phyloP scores from a whole-genome alignment of 2,888 invertebrate genomes.

The Ephialtes manifestator region DNA sequence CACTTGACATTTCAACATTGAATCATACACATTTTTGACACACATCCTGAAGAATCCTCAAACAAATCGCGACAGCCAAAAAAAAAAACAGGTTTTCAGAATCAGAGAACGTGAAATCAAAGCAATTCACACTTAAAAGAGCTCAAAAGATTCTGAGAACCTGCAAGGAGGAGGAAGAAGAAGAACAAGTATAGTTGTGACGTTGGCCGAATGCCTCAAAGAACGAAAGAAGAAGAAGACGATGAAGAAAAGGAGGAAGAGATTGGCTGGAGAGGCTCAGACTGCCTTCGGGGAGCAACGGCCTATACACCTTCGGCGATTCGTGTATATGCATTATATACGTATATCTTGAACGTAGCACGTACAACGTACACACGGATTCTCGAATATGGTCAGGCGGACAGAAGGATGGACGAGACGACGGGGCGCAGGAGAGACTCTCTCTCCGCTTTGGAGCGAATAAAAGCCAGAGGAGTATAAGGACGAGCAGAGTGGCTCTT shows the following conservation, averaged over 20 bases:
- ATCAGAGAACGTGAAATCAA: too few relatives aligned
- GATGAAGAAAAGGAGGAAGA: conserved; percentile 13
- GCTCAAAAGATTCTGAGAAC: neutral
- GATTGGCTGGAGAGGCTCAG: conserved; percentile 15
- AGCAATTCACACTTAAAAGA: neutral
- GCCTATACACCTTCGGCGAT: conserved; percentile 69
- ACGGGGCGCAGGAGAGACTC: conserved; percentile 15
- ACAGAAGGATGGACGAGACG: conserved; percentile 46
- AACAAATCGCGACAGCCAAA: too few relatives aligned
- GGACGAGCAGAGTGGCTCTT: conserved; percentile 10
- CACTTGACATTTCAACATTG: too few relatives aligned
- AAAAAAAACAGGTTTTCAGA: too few relatives aligned
- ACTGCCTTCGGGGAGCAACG: conserved; percentile 75
- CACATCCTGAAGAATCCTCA: too few relatives aligned
- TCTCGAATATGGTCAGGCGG: conserved; percentile 57
- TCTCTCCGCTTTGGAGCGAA: conserved; percentile 23
- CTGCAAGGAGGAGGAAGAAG: neutral
- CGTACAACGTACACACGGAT: conserved; percentile 30
- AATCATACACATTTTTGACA: too few relatives aligned
- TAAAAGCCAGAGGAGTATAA: conserved; percentile 21
- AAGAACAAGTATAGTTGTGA: neutral
- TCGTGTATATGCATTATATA: conserved; percentile 8
- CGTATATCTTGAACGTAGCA: conserved; percentile 13
- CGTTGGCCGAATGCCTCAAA: neutral
- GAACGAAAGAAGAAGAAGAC: conserved; percentile 5